These are phyloP conservation scores for Leptonema lineaticorne DNA, from an alignment of 1,140 invertebrate species.

Conservation along the genomic window DNA sequence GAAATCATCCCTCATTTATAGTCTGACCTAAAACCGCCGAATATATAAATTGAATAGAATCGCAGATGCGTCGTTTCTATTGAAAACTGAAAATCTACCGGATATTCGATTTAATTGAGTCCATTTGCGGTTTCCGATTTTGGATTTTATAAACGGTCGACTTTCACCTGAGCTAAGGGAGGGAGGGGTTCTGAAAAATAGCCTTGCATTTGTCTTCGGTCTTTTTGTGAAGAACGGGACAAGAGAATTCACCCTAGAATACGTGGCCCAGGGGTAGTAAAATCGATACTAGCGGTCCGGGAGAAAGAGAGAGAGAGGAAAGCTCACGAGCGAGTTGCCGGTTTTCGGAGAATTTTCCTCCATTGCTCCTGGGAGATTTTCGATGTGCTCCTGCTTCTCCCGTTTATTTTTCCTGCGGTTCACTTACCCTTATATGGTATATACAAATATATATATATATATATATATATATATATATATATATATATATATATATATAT, in stretches of 20 bases:
- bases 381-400: background rate
- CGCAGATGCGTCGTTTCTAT: too few species aligned
- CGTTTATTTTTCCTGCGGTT: background rate
- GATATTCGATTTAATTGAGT: constrained; percentile 6
- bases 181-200: too few species aligned
- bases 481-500: background rate
- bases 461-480: background rate
- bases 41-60: too few species aligned
- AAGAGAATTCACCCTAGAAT: background rate
- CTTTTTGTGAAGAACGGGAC: background rate
- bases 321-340: too few species aligned
- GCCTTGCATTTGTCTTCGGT: constrained; percentile 5
- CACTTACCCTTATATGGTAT: too few species aligned
- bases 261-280: constrained; percentile 2
- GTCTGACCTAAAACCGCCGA: too few species aligned
- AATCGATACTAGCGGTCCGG: constrained; percentile 20
- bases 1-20: too few species aligned
- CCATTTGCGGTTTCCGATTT: background rate
- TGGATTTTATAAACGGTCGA: background rate
- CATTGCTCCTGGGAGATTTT: background rate
- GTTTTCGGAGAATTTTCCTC: background rate
- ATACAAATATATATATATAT: background rate
- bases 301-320: background rate
- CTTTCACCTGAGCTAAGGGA: background rate
- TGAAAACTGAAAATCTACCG: too few species aligned